Conservation (phyloP, 2,888 invertebrate genomes). For the Leptogaster cylindrica region DNA sequence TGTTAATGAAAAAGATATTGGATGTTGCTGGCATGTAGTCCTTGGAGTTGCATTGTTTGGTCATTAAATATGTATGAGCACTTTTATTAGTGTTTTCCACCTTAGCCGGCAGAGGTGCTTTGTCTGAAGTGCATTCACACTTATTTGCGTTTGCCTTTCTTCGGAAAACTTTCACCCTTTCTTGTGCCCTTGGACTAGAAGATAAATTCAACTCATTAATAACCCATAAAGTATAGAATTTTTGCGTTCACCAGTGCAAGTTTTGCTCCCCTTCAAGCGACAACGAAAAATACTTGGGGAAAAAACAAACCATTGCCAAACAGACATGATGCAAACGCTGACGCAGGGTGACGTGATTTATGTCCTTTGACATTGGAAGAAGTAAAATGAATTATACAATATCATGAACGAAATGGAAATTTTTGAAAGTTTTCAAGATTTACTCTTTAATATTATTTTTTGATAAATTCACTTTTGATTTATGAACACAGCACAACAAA, state of each 20-base stretch:
- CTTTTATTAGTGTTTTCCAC: slow-evolving; percentile 4
- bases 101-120: neutral
- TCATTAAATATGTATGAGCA: slow-evolving; percentile 30
- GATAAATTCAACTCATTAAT: slow-evolving; percentile 29
- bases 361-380: slow-evolving; percentile 1
- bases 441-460: too few relatives aligned
- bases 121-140: slow-evolving; percentile 18
- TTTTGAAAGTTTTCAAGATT: too few relatives aligned
- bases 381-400: slow-evolving; percentile 18
- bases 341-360: slow-evolving; percentile 13
- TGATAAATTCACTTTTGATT: too few relatives aligned
- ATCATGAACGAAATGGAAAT: neutral
- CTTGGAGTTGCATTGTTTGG: slow-evolving; percentile 14
- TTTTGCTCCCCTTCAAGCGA: slow-evolving; percentile 9
- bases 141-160: slow-evolving; percentile 9
- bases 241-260: neutral
- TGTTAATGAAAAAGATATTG: slow-evolving; percentile 46
- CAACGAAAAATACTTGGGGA: slow-evolving; percentile 27
- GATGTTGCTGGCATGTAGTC: slow-evolving; percentile 30
- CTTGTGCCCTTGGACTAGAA: neutral
- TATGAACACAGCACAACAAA: too few relatives aligned
- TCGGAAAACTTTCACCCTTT: slow-evolving; percentile 19
- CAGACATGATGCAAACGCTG: slow-evolving; percentile 10
- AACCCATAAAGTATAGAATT: slow-evolving; percentile 31
- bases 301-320: slow-evolving; percentile 15